Conservation (phyloP, 2,888 invertebrate genomes). For the Yponomeuta malinellus region DNA sequence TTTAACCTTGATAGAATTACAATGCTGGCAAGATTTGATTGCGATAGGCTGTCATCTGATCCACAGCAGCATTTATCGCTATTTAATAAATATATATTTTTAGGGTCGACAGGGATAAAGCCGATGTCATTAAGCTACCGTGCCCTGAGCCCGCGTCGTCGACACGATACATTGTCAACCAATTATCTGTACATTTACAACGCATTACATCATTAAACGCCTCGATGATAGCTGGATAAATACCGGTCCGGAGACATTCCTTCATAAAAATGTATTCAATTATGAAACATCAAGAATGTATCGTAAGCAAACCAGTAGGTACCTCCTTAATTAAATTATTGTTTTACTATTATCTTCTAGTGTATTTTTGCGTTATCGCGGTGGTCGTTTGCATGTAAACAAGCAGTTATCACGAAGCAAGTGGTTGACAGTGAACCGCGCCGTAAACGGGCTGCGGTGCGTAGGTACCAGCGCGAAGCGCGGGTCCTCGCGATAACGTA, state of each 20-base stretch:
- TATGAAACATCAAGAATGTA: background rate
- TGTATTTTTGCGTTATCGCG: background rate
- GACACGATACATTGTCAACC: conserved; percentile 41
- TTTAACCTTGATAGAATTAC: background rate
- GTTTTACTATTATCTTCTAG: background rate
- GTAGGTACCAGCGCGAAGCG: conserved; percentile 21
- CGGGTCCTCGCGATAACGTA: conserved; percentile 38
- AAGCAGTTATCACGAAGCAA: background rate
- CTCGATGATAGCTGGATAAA: conserved; percentile 32
- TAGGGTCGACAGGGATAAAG: conserved; percentile 2
- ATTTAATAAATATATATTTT: background rate
- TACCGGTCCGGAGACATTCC: conserved; percentile 13
- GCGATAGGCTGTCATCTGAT: background rate
- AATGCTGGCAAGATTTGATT: background rate
- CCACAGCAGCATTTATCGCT: background rate
- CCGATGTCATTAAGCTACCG: conserved; percentile 15
- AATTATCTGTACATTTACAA: conserved; percentile 49
- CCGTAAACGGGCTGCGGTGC: conserved; percentile 29
- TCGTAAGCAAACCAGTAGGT: background rate
- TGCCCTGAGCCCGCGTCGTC: conserved; percentile 21
- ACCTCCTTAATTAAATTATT: background rate
- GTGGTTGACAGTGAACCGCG: conserved; percentile 29
- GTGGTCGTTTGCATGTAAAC: background rate
- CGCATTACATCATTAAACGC: conserved; percentile 38
- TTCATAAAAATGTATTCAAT: conserved; percentile 3